Conservation (phyloP, 2,888 invertebrate genomes). For the Hirtodrosophila confusa region DNA sequence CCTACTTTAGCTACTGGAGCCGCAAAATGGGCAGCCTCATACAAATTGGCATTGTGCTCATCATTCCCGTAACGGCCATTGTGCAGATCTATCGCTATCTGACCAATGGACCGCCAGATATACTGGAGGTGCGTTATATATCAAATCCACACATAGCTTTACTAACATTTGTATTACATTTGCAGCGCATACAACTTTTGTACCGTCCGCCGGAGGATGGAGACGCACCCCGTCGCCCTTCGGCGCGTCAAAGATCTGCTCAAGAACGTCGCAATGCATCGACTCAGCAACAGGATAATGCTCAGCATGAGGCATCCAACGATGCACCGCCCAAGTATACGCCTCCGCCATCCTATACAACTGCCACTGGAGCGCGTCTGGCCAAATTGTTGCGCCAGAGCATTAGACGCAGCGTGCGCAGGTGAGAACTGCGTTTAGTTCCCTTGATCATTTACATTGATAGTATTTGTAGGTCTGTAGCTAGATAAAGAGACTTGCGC, state of each 20-base stretch:
- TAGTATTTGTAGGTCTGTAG: too few relatives aligned
- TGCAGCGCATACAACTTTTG: constrained; percentile 92
- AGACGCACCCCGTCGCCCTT: constrained; percentile 73
- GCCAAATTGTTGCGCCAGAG: constrained; percentile 91
- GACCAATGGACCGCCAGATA: constrained; percentile 92
- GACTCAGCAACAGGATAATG: constrained; percentile 40
- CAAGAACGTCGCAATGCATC: constrained; percentile 54
- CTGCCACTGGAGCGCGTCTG: constrained; percentile 93
- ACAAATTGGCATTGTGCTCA: constrained; percentile 91
- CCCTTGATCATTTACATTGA: neutral
- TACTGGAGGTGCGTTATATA: constrained; percentile 90
- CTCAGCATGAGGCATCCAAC: constrained; percentile 81
- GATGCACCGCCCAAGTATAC: constrained; percentile 97
- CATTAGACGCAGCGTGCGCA: constrained; percentile 90
- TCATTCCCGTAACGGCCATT: constrained; percentile 86
- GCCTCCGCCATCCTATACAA: constrained; percentile 96
- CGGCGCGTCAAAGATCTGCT: constrained; percentile 54
- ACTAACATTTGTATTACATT: constrained; percentile 46
- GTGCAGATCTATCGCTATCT: constrained; percentile 90
- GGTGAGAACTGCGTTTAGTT: constrained; percentile 79
- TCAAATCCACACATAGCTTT: too few relatives aligned
- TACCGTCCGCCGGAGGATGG: constrained; percentile 89
- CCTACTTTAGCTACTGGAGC: constrained; percentile 92
- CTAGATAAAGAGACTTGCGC: neutral
- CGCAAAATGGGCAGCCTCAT: constrained; percentile 90